These are phyloP conservation scores for Venustoraphidia nigricollis DNA, from an alignment of 2,888 invertebrate genomes.

Conservation along the genomic window DNA sequence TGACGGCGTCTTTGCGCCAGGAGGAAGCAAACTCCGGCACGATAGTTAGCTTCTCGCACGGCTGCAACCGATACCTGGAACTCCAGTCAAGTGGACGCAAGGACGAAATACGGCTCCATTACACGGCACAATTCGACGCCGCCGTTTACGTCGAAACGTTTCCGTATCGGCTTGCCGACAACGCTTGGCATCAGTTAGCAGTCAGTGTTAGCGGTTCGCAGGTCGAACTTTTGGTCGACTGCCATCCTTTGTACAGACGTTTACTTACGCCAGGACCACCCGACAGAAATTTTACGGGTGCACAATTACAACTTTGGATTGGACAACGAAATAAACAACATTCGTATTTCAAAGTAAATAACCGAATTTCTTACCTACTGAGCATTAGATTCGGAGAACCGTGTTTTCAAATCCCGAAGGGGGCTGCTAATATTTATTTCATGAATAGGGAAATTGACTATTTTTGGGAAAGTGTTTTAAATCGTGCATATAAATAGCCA, in stretches of 20 bases:
- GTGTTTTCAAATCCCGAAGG: too few relatives aligned
- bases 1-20: constrained; percentile 61
- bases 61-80: constrained; percentile 75
- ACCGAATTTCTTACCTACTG: too few relatives aligned
- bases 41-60: constrained; percentile 68
- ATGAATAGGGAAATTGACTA: too few relatives aligned
- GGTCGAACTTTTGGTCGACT: constrained; percentile 74
- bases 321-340: constrained; percentile 77
- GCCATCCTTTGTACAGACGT: constrained; percentile 70
- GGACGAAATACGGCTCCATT: constrained; percentile 74
- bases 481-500: too few relatives aligned
- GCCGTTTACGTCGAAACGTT: constrained; percentile 68
- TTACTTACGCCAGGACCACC: constrained; percentile 54
- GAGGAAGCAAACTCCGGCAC: constrained; percentile 71
- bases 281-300: constrained; percentile 59
- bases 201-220: constrained; percentile 70
- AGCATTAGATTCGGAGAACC: background rate
- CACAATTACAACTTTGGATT: constrained; percentile 65
- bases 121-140: constrained; percentile 50
- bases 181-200: constrained; percentile 76
- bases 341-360: constrained; percentile 70
- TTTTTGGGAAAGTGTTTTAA: too few relatives aligned
- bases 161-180: constrained; percentile 74
- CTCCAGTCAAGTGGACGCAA: constrained; percentile 80
- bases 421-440: too few relatives aligned